Conservation (phyloP, 2,888 invertebrate species). For the Liopterus haemorrhoidalis region DNA sequence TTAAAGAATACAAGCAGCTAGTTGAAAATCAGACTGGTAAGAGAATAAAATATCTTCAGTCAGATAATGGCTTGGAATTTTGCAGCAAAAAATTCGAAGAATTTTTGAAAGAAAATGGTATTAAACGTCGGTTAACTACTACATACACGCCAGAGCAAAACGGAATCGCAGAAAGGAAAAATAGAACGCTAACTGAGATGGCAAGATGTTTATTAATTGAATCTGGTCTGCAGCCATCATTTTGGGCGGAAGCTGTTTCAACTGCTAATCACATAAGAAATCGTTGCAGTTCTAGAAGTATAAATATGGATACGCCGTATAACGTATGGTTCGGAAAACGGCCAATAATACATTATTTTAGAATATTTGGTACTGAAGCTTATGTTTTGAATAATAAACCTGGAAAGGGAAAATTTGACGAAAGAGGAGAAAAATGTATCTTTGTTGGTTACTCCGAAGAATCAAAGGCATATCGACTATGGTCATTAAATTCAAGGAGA, state of each 20-base stretch:
- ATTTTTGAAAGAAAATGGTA: slow-evolving; percentile 22
- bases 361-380: slow-evolving; percentile 21
- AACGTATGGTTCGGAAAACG: slow-evolving; percentile 10
- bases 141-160: slow-evolving; percentile 23
- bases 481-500: slow-evolving; percentile 7
- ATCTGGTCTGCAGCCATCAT: neutral
- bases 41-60: slow-evolving; percentile 26
- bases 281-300: slow-evolving; percentile 30
- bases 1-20: slow-evolving; percentile 19
- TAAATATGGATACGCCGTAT: slow-evolving; percentile 20
- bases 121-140: slow-evolving; percentile 23
- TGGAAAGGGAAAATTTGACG: slow-evolving; percentile 18
- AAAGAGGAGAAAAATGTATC: slow-evolving; percentile 13
- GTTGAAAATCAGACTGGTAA: slow-evolving; percentile 26
- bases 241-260: slow-evolving; percentile 21
- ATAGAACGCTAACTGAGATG: slow-evolving; percentile 28
- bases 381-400: slow-evolving; percentile 21
- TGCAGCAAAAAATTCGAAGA: slow-evolving; percentile 17
- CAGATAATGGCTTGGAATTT: slow-evolving; percentile 29
- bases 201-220: slow-evolving; percentile 28
- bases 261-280: slow-evolving; percentile 32
- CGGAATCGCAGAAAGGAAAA: slow-evolving; percentile 12
- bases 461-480: too few species aligned
- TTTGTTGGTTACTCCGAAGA: slow-evolving; percentile 20
- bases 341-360: slow-evolving; percentile 18